Conservation (phyloP, 2,888 invertebrate species). For the Nymphalis polychloros region DNA sequence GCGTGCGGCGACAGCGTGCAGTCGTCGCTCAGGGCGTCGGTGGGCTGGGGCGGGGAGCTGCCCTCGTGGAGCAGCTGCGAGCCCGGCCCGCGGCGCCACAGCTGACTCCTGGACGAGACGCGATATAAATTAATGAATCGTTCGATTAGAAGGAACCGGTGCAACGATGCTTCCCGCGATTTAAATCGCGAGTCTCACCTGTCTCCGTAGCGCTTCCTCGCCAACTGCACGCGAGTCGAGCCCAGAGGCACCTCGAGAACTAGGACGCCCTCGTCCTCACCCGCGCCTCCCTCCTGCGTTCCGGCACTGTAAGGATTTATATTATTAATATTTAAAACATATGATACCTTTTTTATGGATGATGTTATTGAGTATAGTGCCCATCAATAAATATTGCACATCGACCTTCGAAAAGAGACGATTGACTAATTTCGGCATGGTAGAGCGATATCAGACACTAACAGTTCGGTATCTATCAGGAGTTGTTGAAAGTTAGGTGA, state of each 20-base stretch:
- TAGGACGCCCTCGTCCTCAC: slow-evolving; percentile 87
- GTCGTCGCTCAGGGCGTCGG: slow-evolving; percentile 63
- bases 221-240: slow-evolving; percentile 85
- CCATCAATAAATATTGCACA: no score
- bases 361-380: no score
- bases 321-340: background rate
- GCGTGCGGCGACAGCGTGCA: slow-evolving; percentile 67
- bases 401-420: no score
- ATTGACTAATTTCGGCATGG: no score
- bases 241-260: slow-evolving; percentile 89
- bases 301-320: slow-evolving; percentile 19
- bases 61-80: slow-evolving; percentile 97
- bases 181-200: slow-evolving; percentile 46
- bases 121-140: background rate
- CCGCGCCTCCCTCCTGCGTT: slow-evolving; percentile 40
- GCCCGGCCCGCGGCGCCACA: slow-evolving; percentile 96
- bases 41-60: slow-evolving; percentile 84
- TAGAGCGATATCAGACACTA: no score
- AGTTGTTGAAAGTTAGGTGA: no score
- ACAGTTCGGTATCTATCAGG: no score
- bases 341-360: background rate
- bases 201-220: slow-evolving; percentile 84
- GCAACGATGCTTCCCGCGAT: background rate
- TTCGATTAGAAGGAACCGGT: no score
- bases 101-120: slow-evolving; percentile 85